Evolutionary conservation across 2,113 vertebrate species (phyloP).

Genomic region (Sturnira hondurensis): DNA sequence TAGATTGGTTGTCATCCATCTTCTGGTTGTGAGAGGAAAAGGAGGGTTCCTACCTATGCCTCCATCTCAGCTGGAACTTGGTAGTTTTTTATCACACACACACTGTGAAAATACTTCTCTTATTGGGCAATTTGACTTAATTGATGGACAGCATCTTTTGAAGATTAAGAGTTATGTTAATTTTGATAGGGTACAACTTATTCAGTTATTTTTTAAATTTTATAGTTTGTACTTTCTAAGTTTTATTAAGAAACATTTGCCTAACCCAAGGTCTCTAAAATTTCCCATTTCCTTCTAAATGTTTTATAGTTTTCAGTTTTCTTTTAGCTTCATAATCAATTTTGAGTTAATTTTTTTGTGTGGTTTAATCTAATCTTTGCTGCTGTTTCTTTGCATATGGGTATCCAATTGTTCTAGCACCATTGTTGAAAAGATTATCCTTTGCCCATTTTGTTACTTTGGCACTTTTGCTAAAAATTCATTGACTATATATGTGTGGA

Average conservation of each 20-base stretch:
- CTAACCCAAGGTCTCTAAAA: background rate
- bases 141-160: background rate
- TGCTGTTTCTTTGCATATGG: background rate
- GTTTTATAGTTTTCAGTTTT: background rate
- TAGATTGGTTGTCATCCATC: no score
- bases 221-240: background rate
- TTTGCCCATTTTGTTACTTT: background rate
- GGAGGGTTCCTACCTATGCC: no score
- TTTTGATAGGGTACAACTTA: background rate
- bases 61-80: background rate
- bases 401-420: background rate
- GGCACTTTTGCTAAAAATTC: background rate
- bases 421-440: background rate
- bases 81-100: background rate
- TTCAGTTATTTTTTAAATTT: background rate
- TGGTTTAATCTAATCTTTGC: background rate
- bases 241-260: background rate
- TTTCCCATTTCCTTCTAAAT: background rate
- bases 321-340: background rate
- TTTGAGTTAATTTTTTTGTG: background rate
- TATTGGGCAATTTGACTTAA: background rate
- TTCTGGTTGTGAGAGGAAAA: no score
- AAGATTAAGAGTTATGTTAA: background rate
- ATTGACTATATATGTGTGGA: background rate
- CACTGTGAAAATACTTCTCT: background rate